Evolutionary conservation across 2,888 invertebrate genomes (phyloP), one percentile per base, ranked within the genome.

Genomic region (Athrips mouffetella): DNA sequence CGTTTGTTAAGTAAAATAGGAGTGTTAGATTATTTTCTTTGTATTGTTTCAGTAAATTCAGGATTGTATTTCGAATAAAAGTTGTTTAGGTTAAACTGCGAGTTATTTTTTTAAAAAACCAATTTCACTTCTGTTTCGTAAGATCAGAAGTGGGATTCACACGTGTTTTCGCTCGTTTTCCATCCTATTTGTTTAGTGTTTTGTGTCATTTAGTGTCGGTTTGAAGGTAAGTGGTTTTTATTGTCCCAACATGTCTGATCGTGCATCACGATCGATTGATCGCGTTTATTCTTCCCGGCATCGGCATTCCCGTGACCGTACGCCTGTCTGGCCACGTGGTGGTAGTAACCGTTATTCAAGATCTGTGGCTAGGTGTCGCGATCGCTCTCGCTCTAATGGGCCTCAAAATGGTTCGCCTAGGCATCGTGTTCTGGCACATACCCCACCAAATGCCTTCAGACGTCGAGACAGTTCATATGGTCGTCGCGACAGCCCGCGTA

Each of bases 41-140:
- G n/a, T n/a, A n/a, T n/a, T n/a, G n/a, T n/a, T n/a, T n/a, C n/a
- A n/a, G n/a, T n/a, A n/a, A n/a, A n/a, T n/a, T n/a, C n/a, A n/a
- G n/a, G n/a, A n/a, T n/a, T n/a, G n/a, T n/a, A n/a, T n/a, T n/a
- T n/a, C n/a, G n/a, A n/a, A n/a, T n/a, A n/a, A n/a, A n/a, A n/a
- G n/a, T n/a, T n/a, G n/a, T n/a, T n/a, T n/a, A n/a, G n/a, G n/a
- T n/a, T n/a, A n/a, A n/a, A n/a, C n/a, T n/a, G n/a, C n/a, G n/a
- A n/a, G n/a, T n/a, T n/a, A n/a, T n/a, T n/a, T n/a, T n/a, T n/a
- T n/a, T n/a, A n/a, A n/a, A n/a, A n/a, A n/a, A n/a, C n/a, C n/a
- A n/a, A 74, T 75, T 82, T 76, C 82, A 81, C 30, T 11, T 30
- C 30, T 30, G 30, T 10, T 30, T 30, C 10, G 3, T 11, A 30